Conservation (phyloP, 2,113 vertebrate species). For the Cygnus buccinator region DNA sequence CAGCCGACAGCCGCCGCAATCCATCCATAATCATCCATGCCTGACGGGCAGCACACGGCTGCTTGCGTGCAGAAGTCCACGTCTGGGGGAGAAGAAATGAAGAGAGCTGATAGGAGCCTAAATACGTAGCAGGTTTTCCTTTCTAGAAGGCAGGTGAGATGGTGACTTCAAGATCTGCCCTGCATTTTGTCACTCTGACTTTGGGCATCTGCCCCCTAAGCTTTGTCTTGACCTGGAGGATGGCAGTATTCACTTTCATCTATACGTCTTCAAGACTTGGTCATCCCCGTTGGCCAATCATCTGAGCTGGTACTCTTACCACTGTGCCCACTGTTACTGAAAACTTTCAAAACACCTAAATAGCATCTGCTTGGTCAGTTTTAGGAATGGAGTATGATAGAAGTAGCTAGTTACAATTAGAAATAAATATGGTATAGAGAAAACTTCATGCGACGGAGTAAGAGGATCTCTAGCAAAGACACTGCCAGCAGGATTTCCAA, state of each 20-base stretch:
- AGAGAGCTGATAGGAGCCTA: background rate
- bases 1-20: conserved; percentile 80
- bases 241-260: background rate
- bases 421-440: background rate
- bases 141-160: background rate
- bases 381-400: background rate
- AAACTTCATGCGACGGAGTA: background rate
- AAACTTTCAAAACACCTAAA: background rate
- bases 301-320: background rate
- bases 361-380: background rate
- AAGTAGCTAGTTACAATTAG: background rate
- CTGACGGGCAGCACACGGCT: conserved; percentile 58
- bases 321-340: background rate
- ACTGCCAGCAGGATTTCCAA: background rate
- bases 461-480: background rate
- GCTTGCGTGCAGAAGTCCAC: conserved; percentile 68
- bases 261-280: background rate
- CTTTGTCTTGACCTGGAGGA: background rate
- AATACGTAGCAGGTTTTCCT: background rate
- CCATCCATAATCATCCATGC: conserved; percentile 80
- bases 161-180: background rate
- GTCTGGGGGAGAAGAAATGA: background rate
- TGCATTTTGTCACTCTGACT: background rate
- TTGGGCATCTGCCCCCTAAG: background rate
- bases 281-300: background rate